A percentile compares a stretch with the other conserved stretches of the same genome.
Evolutionary conservation across 2,113 vertebrate species (phyloP).

Genomic region (Coryphaenoides rupestris): DNA sequence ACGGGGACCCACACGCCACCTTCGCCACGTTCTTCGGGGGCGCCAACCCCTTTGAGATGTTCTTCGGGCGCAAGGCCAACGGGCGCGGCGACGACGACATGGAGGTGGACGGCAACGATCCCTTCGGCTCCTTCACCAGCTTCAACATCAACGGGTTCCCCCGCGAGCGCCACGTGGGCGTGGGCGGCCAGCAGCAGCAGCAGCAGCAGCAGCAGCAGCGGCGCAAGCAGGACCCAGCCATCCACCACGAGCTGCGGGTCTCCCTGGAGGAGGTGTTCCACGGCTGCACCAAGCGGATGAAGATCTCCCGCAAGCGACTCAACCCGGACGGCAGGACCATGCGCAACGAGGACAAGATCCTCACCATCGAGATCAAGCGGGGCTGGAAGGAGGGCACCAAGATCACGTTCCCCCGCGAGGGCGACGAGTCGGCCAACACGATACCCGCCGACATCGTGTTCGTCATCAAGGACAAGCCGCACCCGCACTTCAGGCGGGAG

Average conservation of each 20-base stretch:
- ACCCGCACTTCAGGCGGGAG: conserved; percentile 91
- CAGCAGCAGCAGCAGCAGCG: conserved; percentile 38
- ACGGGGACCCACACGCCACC: conserved; percentile 94
- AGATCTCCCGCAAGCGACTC: conserved; percentile 91
- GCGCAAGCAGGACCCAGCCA: conserved; percentile 91
- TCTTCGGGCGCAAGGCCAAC: conserved; percentile 90
- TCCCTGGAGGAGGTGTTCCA: conserved; percentile 94
- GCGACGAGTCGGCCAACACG: conserved; percentile 87
- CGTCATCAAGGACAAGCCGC: conserved; percentile 97
- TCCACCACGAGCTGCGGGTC: conserved; percentile 92
- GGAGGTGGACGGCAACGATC: conserved; percentile 91
- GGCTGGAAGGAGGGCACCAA: conserved; percentile 99
- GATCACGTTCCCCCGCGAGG: conserved; percentile 96
- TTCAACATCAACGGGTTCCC: conserved; percentile 96
- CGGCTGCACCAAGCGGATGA: conserved; percentile 95
- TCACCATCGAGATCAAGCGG: conserved; percentile 95
- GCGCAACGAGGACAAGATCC: conserved; percentile 94
- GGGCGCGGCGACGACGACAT: conserved; percentile 91
- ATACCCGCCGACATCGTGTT: conserved; percentile 98
- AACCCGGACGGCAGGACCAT: conserved; percentile 91
- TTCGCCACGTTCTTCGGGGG: conserved; percentile 97
- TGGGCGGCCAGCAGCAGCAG: conserved; percentile 69
- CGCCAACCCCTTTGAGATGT: conserved; percentile 95
- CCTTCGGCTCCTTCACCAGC: conserved; percentile 86
- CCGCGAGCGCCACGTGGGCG: conserved; percentile 86